These are phyloP conservation scores for Gracilinanus agilis DNA, from an alignment of 2,113 vertebrate genomes.

Conservation along the genomic window DNA sequence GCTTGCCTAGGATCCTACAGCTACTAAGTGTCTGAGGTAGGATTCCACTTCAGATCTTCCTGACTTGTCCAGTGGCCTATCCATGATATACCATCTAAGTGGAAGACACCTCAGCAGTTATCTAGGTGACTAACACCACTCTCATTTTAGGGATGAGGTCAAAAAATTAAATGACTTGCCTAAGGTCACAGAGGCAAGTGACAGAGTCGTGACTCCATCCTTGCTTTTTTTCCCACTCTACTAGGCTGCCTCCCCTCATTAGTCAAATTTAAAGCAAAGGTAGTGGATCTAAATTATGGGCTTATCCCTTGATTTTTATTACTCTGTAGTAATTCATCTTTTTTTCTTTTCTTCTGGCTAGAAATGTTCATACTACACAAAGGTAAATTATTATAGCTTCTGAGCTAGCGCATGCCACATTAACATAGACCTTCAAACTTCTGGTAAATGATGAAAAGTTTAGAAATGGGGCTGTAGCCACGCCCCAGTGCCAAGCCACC, in stretches of 20 bases:
- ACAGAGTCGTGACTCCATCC: background rate
- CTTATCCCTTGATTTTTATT: background rate
- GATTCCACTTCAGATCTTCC: background rate
- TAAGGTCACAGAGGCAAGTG: background rate
- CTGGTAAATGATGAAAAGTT: background rate
- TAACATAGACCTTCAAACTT: background rate
- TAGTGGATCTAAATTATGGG: background rate
- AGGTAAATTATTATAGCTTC: background rate
- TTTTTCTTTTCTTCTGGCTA: background rate
- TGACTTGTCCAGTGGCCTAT: background rate
- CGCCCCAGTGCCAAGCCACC: background rate
- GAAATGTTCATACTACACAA: background rate
- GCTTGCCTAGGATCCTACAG: background rate
- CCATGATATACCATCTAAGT: background rate
- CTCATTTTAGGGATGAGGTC: background rate
- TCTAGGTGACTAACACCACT: background rate
- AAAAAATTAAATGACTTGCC: background rate
- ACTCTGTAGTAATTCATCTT: background rate
- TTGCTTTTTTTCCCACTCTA: background rate
- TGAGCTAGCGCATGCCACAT: background rate
- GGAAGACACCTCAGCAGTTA: background rate
- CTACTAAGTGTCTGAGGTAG: background rate
- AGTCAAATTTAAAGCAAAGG: background rate
- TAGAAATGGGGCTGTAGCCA: background rate
- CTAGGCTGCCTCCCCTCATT: background rate